Base-by-base conservation (phyloP, 2,113 vertebrate genomes). In the Macheiramphus alcinus region DNA sequence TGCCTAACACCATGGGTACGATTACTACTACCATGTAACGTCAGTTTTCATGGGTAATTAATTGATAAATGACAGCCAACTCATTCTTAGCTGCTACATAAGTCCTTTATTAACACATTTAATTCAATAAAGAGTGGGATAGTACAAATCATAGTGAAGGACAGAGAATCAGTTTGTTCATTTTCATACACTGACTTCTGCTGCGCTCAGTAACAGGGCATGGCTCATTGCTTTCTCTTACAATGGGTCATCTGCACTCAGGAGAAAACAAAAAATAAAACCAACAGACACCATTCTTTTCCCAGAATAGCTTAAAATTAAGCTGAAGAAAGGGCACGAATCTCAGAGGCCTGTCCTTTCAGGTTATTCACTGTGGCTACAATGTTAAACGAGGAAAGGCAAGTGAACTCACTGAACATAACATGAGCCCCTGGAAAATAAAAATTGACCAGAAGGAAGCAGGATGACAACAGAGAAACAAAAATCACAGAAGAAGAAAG, bases 1-100 rank as follows among this genome's bases (percentile, higher is more conserved):
- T 98, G 98, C 95, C 93, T 96, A 96, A 98, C 94, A 88, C 94
- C 94, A 93, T 79, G 97, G 96, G 97, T 98, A 94, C 25, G 40
- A 98, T 98, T 98, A 98, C 96, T 91, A 93, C 78, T 79, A 94
- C 96, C 73, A 92, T 91, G 96, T 97, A 98, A 98, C 36, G 40
- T 97, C 96, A 96, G 91, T 98, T 98, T 98, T 97, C 97, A 98
- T 98, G 98, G 98, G 90, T 96, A 98, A 98, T 98, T 98, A 98
- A 98, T 97, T 98, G 98, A 98, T 96, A 98, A 97, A 97, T 97
- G 95, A 45, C 84, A 94, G 81, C 58, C 89, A 96, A 73, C 93
- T 97, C 90, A 85, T 97, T 97, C 94, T 90, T 94, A 95, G 96
- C 92, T 97, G 92, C 97, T 98, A 94, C 95, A 88, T 92, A 98